These are phyloP conservation scores for Panorpa germanica DNA, from an alignment of 2,888 invertebrate genomes.

Conservation along the genomic window DNA sequence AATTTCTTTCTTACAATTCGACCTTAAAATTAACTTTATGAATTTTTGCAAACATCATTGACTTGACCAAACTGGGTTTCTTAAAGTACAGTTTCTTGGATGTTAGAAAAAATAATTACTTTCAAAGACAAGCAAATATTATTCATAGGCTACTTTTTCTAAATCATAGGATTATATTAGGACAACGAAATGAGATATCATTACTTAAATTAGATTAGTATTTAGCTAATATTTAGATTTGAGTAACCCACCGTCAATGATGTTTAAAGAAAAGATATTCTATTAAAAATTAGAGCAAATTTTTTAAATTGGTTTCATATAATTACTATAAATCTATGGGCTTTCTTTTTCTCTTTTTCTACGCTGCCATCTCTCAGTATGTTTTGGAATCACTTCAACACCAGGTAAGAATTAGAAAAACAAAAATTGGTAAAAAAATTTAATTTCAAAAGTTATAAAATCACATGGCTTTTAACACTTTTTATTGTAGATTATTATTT, in stretches of 20 bases:
- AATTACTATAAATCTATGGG: slow-evolving; percentile 31
- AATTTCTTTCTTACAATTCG: no score
- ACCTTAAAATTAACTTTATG: no score
- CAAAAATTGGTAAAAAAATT: no score
- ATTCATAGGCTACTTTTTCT: not conserved
- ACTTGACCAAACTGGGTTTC: no score
- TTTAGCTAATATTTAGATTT: not conserved
- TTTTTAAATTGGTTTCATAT: slow-evolving; percentile 25
- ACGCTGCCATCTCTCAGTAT: slow-evolving; percentile 75
- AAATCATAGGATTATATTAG: slow-evolving; percentile 1
- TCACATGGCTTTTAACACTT: no score
- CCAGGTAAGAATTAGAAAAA: slow-evolving; percentile 97
- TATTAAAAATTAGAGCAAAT: slow-evolving; percentile 16
- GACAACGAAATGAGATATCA: slow-evolving; percentile 5
- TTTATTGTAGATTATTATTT: no score
- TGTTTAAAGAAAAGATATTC: slow-evolving; percentile 15
- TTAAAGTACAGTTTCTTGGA: no score
- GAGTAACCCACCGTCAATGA: slow-evolving; percentile 1
- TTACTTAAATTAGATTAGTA: slow-evolving; percentile 9
- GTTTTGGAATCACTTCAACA: slow-evolving; percentile 98
- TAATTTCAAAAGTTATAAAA: no score
- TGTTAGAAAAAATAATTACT: no score
- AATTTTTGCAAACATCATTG: no score
- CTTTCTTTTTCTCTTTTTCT: slow-evolving; percentile 50
- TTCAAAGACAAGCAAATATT: no score